Evolutionary conservation across 1,140 invertebrate genomes (phyloP).

Genomic region (Melipona quadrifasciata): DNA sequence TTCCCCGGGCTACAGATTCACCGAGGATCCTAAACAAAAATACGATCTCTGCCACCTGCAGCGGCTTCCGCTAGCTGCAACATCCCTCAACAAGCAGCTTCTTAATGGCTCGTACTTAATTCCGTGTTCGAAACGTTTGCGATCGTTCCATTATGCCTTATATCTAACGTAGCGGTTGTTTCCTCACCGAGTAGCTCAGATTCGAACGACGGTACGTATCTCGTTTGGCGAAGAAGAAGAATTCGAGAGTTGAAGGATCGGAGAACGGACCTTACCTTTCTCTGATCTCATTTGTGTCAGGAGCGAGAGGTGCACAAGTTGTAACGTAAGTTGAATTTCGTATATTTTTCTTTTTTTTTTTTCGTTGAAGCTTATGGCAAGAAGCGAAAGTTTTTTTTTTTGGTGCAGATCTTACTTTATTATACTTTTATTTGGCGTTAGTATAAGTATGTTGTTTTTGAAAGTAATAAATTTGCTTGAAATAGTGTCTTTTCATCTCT

Average conservation of each 20-base stretch:
- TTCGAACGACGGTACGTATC: not conserved
- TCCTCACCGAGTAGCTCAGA: not conserved
- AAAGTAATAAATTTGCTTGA: too few species aligned
- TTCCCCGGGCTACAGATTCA: conserved; percentile 52
- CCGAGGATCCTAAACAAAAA: conserved; percentile 66
- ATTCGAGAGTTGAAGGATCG: not conserved
- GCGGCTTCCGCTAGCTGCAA: not conserved
- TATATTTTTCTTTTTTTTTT: too few species aligned
- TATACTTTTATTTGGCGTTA: too few species aligned
- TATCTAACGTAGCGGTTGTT: too few species aligned
- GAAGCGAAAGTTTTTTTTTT: too few species aligned
- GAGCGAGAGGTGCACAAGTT: not conserved
- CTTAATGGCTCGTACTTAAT: conserved; percentile 4
- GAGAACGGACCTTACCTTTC: not conserved
- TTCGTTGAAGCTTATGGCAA: too few species aligned
- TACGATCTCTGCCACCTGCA: conserved; percentile 59
- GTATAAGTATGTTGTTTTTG: too few species aligned
- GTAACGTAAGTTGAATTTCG: not conserved
- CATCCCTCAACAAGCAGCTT: not conserved
- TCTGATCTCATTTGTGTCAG: not conserved
- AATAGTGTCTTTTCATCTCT: too few species aligned
- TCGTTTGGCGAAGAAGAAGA: not conserved
- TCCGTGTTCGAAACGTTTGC: not conserved
- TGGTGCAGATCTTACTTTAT: too few species aligned
- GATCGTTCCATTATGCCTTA: not conserved